phyloP scores from a whole-genome alignment of 2,888 invertebrate genomes.

The Lacanobia wlatinum region DNA sequence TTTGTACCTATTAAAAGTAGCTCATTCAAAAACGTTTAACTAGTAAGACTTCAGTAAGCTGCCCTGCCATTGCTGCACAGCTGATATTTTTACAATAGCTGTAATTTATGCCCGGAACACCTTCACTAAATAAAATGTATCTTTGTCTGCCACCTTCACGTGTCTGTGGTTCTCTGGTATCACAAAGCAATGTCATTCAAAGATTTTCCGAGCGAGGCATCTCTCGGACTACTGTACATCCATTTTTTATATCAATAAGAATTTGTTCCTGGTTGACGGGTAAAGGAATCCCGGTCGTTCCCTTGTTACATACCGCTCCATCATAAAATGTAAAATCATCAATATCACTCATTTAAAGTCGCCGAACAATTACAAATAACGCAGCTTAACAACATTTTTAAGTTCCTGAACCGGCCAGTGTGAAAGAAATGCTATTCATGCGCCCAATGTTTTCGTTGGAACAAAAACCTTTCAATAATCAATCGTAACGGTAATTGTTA shows the following conservation, averaged over 20 bases:
- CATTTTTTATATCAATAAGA: conserved; percentile 82
- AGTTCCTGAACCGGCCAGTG: conserved; percentile 66
- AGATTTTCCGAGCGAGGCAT: conserved; percentile 82
- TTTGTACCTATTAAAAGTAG: too few species aligned
- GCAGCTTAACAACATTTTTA: conserved; percentile 71
- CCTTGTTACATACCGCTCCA: conserved; percentile 82
- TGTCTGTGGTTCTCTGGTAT: conserved; percentile 67
- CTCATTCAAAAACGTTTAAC: too few species aligned
- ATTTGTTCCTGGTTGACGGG: conserved; percentile 88
- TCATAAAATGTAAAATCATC: conserved; percentile 86
- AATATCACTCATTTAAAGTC: conserved; percentile 82
- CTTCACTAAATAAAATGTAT: not conserved
- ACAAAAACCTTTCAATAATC: conserved; percentile 66
- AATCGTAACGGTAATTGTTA: conserved; percentile 72
- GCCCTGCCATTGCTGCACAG: not conserved
- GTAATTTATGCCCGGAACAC: not conserved
- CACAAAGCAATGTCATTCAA: conserved; percentile 83
- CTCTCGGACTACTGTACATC: conserved; percentile 75
- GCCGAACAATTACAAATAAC: conserved; percentile 77
- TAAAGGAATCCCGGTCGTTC: conserved; percentile 78
- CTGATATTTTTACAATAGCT: not conserved
- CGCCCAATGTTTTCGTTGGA: conserved; percentile 63
- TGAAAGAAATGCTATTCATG: conserved; percentile 77
- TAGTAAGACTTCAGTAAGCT: too few species aligned
- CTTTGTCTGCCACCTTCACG: conserved; percentile 64